A percentile compares a stretch with the other conserved stretches of the same genome.
phyloP scores from a whole-genome alignment of 2,888 invertebrate genomes.

The Pyrrhosoma nymphula region DNA sequence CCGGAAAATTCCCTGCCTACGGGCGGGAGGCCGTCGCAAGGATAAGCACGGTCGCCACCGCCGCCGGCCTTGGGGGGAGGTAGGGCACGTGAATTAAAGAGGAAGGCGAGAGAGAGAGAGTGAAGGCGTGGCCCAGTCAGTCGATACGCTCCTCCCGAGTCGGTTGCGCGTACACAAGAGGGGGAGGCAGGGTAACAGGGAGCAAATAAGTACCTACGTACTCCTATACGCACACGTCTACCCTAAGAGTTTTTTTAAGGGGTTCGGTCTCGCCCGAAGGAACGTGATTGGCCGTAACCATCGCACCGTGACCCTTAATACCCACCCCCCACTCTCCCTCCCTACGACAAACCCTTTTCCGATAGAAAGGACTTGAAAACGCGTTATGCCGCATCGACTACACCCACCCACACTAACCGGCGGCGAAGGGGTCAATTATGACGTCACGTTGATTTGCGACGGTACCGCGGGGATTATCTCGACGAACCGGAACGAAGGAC shows the following conservation, averaged over 20 bases:
- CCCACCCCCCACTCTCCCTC: not conserved
- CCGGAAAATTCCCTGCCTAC: not conserved
- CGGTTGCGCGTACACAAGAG: not conserved
- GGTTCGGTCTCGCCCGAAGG: not conserved
- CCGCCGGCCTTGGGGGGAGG: not conserved
- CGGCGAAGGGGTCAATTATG: not conserved
- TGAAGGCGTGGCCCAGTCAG: not conserved
- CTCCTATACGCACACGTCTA: not conserved
- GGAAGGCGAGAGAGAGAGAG: not conserved
- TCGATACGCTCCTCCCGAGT: not conserved
- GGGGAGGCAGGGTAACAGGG: not conserved
- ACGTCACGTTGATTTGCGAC: constrained; percentile 15
- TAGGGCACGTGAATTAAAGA: constrained; percentile 31
- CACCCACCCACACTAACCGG: not conserved
- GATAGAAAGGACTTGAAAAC: not conserved
- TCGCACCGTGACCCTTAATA: not conserved
- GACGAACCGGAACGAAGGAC: not conserved
- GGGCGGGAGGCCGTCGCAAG: not conserved
- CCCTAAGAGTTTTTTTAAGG: not conserved
- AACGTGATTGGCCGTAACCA: not conserved
- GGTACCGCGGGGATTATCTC: not conserved
- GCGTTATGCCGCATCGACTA: constrained; percentile 3
- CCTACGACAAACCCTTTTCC: not conserved
- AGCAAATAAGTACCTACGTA: not conserved
- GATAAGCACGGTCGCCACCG: not conserved